phyloP scores from a whole-genome alignment of 2,888 invertebrate species.

The Campopleginae sp. region DNA sequence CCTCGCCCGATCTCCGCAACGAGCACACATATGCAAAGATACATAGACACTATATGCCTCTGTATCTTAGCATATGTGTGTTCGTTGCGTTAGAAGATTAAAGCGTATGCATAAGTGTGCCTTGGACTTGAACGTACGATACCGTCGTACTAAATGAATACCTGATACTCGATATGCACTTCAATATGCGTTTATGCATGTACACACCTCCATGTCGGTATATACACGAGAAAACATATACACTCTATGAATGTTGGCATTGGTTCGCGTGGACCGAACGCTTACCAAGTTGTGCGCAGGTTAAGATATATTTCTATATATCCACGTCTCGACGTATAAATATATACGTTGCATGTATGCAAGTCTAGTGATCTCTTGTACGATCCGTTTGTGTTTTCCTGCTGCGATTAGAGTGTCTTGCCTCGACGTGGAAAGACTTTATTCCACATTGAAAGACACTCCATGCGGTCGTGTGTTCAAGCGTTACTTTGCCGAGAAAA shows the following conservation, averaged over 20 bases:
- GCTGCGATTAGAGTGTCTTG: slow-evolving; percentile 31
- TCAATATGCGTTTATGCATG: not conserved
- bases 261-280: not conserved
- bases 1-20: slow-evolving; percentile 72
- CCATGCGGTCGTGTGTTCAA: not conserved
- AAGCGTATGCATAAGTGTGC: slow-evolving; percentile 33
- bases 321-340: not conserved
- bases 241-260: not conserved
- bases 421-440: slow-evolving; percentile 32
- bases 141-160: slow-evolving; percentile 36
- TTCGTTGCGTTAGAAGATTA: slow-evolving; percentile 26
- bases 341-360: not conserved
- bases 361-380: slow-evolving; percentile 33
- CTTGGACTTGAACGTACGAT: slow-evolving; percentile 45
- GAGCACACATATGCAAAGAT: no score
- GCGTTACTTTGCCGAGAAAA: not conserved
- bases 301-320: not conserved
- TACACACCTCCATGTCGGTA: not conserved
- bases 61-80: not conserved
- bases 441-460: slow-evolving; percentile 28
- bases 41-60: slow-evolving; percentile 12
- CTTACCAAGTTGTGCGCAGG: not conserved
- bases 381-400: slow-evolving; percentile 33
- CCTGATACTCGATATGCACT: slow-evolving; percentile 20
- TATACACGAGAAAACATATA: not conserved